These are phyloP conservation scores for Rhadinocentrus ornatus DNA, from an alignment of 2,797 vertebrate species.

Conservation along the genomic window DNA sequence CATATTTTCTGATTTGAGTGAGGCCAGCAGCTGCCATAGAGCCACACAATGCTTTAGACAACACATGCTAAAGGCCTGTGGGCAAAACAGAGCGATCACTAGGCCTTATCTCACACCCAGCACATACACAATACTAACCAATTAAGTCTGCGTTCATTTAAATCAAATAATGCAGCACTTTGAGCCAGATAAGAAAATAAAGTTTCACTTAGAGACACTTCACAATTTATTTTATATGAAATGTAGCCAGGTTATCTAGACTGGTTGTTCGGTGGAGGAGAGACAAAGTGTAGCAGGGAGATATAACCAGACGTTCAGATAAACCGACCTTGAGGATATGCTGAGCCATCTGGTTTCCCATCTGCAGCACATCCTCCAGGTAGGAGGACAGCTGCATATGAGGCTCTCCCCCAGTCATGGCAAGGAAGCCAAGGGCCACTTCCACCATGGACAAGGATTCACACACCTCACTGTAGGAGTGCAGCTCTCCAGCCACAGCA, in stretches of 20 bases:
- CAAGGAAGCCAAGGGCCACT: conserved; percentile 90
- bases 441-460: conserved; percentile 90
- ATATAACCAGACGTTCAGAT: conserved; percentile 19
- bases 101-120: not conserved
- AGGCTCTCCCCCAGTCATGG: conserved; percentile 87
- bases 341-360: conserved; percentile 86
- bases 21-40: conserved; percentile 92
- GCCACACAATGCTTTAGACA: conserved; percentile 86
- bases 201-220: not conserved
- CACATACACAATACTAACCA: not conserved
- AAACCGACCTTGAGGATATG: conserved; percentile 86
- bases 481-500: conserved; percentile 86
- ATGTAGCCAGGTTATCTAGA: conserved; percentile 8
- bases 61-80: conserved; percentile 86
- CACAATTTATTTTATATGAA: not conserved
- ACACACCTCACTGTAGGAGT: conserved; percentile 92
- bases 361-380: conserved; percentile 87
- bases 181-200: not conserved
- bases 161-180: not conserved
- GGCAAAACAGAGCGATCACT: conserved; percentile 1
- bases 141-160: not conserved
- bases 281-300: conserved; percentile 20
- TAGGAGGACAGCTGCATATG: conserved; percentile 85
- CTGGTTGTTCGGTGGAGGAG: conserved; percentile 9
- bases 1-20: conserved; percentile 91